Evolutionary conservation across 2,113 vertebrate genomes (phyloP).

Genomic region (Acrocephalus kingi): DNA sequence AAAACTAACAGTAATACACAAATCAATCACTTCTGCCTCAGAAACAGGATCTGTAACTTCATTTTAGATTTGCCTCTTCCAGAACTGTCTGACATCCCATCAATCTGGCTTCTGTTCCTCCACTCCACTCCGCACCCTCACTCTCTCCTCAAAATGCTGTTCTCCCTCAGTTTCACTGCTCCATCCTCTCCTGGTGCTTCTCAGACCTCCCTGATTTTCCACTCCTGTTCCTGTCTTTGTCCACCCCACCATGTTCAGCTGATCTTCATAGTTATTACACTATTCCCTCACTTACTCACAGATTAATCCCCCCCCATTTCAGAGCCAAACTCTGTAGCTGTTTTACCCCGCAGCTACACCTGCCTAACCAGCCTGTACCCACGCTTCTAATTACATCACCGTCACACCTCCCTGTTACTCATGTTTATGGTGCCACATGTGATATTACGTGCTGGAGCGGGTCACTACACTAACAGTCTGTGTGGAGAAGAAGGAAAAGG

Average conservation of each 20-base stretch:
- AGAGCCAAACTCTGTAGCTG: not conserved
- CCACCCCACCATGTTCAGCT: not conserved
- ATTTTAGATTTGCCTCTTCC: not conserved
- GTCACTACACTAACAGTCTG: not conserved
- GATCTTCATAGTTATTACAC: not conserved
- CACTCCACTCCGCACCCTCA: not conserved
- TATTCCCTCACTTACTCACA: not conserved
- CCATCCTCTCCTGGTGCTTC: not conserved
- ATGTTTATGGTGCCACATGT: not conserved
- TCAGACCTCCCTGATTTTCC: not conserved
- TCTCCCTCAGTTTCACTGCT: not conserved
- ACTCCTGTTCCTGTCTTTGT: not conserved
- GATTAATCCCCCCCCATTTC: not conserved
- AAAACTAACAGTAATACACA: not conserved
- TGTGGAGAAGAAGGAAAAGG: not conserved
- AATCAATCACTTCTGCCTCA: not conserved
- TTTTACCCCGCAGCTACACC: not conserved
- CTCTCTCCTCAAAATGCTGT: not conserved
- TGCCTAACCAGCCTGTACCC: conserved; percentile 35
- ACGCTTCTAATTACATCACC: not conserved
- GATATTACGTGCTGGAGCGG: not conserved
- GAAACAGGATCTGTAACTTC: not conserved
- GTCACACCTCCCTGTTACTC: not conserved
- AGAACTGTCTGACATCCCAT: not conserved
- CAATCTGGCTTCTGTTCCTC: not conserved